phyloP scores from a whole-genome alignment of 2,888 invertebrate genomes.

The Nipponacmea schrenckii region DNA sequence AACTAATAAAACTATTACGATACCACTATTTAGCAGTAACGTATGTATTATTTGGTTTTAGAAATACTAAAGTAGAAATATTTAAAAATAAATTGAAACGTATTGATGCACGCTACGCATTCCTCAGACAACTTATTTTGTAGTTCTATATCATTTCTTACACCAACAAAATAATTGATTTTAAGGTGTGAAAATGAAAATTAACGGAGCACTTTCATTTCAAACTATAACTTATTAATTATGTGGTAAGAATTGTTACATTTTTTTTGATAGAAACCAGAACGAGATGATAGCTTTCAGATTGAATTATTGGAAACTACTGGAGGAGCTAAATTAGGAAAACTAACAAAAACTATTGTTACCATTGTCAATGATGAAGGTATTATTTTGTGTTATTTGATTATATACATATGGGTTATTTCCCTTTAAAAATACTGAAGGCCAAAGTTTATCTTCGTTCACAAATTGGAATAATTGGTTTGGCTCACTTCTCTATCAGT shows the following conservation, averaged over 20 bases:
- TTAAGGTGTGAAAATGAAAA: no score
- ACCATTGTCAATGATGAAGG: conserved; percentile 74
- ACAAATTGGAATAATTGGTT: no score
- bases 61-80: neutral
- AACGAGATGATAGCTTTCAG: conserved; percentile 75
- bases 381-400: conserved; percentile 47
- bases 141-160: neutral
- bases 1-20: conserved; percentile 70
- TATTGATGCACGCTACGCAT: no score
- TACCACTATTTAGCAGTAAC: conserved; percentile 72
- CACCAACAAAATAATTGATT: no score
- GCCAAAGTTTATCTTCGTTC: no score
- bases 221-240: no score
- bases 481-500: no score
- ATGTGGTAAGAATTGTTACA: no score
- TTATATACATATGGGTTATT: no score
- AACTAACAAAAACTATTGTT: conserved; percentile 72
- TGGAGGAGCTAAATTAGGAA: conserved; percentile 71
- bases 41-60: conserved; percentile 44
- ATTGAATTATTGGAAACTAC: conserved; percentile 70
- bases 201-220: no score
- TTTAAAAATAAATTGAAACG: neutral
- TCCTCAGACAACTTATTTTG: no score
- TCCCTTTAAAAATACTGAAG: no score
- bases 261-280: conserved; percentile 66